A percentile compares a stretch with the other conserved stretches of the same genome.
These are phyloP conservation scores for Chelonus formosanus DNA, from an alignment of 2,888 invertebrate species.

Conservation along the genomic window DNA sequence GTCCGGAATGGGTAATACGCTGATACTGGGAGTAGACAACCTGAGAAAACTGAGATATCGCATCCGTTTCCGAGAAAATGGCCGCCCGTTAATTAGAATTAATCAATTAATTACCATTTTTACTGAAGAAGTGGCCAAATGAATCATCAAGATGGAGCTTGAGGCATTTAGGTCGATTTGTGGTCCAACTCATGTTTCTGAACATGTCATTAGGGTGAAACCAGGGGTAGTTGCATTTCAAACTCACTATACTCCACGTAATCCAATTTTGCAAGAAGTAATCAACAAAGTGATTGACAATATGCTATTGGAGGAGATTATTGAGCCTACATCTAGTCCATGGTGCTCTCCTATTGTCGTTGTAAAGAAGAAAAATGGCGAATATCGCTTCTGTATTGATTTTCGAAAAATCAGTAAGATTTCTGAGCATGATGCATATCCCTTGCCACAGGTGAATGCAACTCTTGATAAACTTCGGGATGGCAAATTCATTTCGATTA, in stretches of 20 bases:
- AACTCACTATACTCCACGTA: slow-evolving; percentile 30
- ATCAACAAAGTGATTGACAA: slow-evolving; percentile 45
- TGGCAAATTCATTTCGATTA: slow-evolving; percentile 14
- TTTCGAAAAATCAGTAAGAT: slow-evolving; percentile 46
- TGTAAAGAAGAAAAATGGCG: slow-evolving; percentile 44
- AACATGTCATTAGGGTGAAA: slow-evolving; percentile 29
- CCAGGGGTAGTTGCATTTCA: slow-evolving; percentile 24
- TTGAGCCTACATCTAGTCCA: slow-evolving; percentile 47
- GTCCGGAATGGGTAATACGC: background rate
- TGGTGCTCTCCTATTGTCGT: slow-evolving; percentile 49
- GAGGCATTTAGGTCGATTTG: background rate
- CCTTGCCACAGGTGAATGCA: slow-evolving; percentile 47
- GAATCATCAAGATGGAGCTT: no score
- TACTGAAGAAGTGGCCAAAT: background rate
- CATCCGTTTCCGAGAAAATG: no score
- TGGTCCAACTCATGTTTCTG: slow-evolving; percentile 4
- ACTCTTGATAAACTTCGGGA: slow-evolving; percentile 43
- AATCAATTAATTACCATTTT: background rate
- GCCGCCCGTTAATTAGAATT: background rate
- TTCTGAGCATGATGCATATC: slow-evolving; percentile 47
- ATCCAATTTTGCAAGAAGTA: slow-evolving; percentile 18
- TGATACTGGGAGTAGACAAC: background rate
- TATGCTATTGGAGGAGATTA: slow-evolving; percentile 48
- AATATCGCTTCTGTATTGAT: slow-evolving; percentile 49
- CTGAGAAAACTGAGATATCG: background rate